These are phyloP conservation scores for Drosophila kurseongensis DNA, from an alignment of 1,140 invertebrate species.

Conservation along the genomic window DNA sequence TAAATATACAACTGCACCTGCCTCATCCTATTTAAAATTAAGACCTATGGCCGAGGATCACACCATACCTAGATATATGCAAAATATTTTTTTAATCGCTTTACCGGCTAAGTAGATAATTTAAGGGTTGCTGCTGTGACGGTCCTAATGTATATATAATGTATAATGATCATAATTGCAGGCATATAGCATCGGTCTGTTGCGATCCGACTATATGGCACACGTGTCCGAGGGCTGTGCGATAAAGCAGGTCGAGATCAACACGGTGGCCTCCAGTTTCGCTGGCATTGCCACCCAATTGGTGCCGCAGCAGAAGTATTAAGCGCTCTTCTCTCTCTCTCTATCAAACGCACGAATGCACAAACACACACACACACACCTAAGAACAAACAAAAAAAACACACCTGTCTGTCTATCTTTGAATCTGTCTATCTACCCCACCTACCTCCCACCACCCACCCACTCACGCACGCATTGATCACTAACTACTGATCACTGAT, in stretches of 20 bases:
- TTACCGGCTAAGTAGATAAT: conserved; percentile 28
- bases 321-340: conserved; percentile 68
- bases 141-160: conserved; percentile 65
- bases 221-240: conserved; percentile 86
- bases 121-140: conserved; percentile 50
- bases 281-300: conserved; percentile 88
- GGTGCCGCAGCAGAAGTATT: conserved; percentile 89
- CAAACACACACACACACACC: conserved; percentile 23
- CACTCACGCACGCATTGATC: conserved; percentile 6
- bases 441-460: neutral
- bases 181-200: conserved; percentile 87
- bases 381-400: neutral
- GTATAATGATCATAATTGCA: conserved; percentile 82
- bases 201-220: conserved; percentile 92
- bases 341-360: conserved; percentile 24
- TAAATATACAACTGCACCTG: neutral
- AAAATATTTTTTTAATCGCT: conserved; percentile 1
- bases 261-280: conserved; percentile 90
- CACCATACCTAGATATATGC: conserved; percentile 5
- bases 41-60: conserved; percentile 18
- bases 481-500: conserved; percentile 4
- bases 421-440: neutral
- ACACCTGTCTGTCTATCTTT: neutral
- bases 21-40: conserved; percentile 8
- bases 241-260: conserved; percentile 92